phyloP scores from a whole-genome alignment of 2,113 vertebrate genomes.

The Catagonus wagneri region DNA sequence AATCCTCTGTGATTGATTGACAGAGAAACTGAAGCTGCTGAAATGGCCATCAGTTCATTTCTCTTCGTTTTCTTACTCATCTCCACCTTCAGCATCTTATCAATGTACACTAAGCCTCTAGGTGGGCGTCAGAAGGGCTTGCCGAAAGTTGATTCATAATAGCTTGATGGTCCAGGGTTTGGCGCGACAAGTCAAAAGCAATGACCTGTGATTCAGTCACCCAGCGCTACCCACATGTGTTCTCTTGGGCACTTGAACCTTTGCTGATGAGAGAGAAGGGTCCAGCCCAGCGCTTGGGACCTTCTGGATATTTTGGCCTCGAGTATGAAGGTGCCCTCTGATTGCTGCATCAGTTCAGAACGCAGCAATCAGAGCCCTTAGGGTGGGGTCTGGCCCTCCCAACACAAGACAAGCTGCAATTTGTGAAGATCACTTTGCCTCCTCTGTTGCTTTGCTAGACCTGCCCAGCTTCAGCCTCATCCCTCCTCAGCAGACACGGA shows the following conservation, averaged over 20 bases:
- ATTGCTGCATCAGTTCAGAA: not conserved
- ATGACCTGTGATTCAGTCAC: not conserved
- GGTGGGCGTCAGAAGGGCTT: not conserved
- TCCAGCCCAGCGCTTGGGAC: accelerated
- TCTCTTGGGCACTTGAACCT: conserved; percentile 46
- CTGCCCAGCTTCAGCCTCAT: not conserved
- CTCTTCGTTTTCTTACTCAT: conserved; percentile 14
- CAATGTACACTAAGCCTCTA: not conserved
- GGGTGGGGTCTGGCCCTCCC: not conserved
- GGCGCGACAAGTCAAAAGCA: conserved; percentile 14
- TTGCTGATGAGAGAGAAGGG: conserved; percentile 21
- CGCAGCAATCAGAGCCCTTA: conserved; percentile 38
- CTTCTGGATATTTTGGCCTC: not conserved
- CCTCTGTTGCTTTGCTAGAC: conserved; percentile 26
- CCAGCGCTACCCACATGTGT: not conserved
- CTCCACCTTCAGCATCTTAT: not conserved
- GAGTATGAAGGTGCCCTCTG: not conserved
- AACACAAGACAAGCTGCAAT: conserved; percentile 45
- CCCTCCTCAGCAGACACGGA: conserved; percentile 6
- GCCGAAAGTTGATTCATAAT: conserved; percentile 4
- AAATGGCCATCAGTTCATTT: not conserved
- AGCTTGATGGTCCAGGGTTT: not conserved
- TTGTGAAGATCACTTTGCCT: conserved; percentile 72
- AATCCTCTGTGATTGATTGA: not conserved
- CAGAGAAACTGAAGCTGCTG: not conserved